Evolutionary conservation across 2,113 vertebrate species (phyloP), one percentile per base, ranked within the genome.

Genomic region (Rhineura floridana): DNA sequence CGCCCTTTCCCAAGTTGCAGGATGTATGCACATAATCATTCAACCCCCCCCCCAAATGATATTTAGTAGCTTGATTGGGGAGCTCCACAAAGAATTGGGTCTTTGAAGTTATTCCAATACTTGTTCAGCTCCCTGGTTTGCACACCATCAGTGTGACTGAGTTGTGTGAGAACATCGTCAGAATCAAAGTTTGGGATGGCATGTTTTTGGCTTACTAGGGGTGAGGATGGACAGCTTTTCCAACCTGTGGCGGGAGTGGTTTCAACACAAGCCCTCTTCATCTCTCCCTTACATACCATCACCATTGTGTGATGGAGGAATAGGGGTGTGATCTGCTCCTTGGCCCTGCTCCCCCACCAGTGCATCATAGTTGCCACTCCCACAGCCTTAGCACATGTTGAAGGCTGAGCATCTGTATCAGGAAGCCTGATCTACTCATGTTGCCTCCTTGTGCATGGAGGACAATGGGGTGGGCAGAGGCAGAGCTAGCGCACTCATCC

Each of bases 151-250:
- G 33, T 9, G 19, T 59, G 78, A 7, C n/a, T 55, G 2, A 19
- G 39, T 82, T 67, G 81, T 33, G 28, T 13, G 23, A 36, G 19
- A 21, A 72, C 46, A 0, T 2, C 87, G 78, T 52, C 89, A 86
- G 90, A 87, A 90, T 85, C 73, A 84, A 83, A 79, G 77, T 91
- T 81, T 25, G 7, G 65, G 91, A 93, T 87, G 36, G 90, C 70
- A 36, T 88, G 85, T 84, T 90, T 63, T 84, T 69, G 72, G 79
- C 62, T 0, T 13, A 25, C 80, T 0, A 15, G 25, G 50, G 84
- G 75, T 2, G 55, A 78, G 78, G 84, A 28, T 21, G 4, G 36
- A 39, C 19, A 39, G 52, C 46, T 33, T 36, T 25, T 15, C 80
- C 44, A 85, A 91, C 88, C 91, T 91, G 30, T 78, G 23, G 33